phyloP scores from a whole-genome alignment of 2,888 invertebrate species.

The Reticulitermes lucifugus region DNA sequence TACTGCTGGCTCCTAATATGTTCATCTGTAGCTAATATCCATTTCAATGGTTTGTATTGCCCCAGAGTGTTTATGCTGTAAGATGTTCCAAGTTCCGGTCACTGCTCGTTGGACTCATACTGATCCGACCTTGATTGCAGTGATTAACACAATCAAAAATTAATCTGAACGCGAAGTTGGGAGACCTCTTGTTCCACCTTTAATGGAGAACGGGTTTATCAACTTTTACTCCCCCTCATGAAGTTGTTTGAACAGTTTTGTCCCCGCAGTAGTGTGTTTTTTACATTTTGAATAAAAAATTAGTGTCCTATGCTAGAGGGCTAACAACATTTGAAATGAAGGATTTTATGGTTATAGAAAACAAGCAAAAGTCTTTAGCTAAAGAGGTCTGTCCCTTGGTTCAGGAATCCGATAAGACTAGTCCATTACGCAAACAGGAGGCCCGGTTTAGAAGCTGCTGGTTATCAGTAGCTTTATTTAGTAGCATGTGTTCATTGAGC shows the following conservation, averaged over 20 bases:
- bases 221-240: not conserved
- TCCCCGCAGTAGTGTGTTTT: not conserved
- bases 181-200: not conserved
- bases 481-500: not conserved
- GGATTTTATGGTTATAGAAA: not conserved
- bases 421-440: not conserved
- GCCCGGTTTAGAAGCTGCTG: not conserved
- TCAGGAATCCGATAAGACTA: not conserved
- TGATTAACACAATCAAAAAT: too few species aligned
- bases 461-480: not conserved
- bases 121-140: too few species aligned
- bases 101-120: too few species aligned
- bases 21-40: not conserved
- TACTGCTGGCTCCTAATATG: too few species aligned
- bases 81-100: too few species aligned
- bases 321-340: not conserved
- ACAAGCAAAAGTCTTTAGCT: slow-evolving; percentile 16
- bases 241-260: not conserved
- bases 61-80: too few species aligned
- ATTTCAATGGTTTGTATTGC: not conserved
- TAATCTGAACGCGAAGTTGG: not conserved
- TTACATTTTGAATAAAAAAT: not conserved
- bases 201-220: not conserved
- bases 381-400: not conserved
- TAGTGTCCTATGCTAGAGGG: not conserved